These are phyloP conservation scores for Ptiloglossa arizonensis DNA, from an alignment of 1,140 invertebrate species.

Conservation along the genomic window DNA sequence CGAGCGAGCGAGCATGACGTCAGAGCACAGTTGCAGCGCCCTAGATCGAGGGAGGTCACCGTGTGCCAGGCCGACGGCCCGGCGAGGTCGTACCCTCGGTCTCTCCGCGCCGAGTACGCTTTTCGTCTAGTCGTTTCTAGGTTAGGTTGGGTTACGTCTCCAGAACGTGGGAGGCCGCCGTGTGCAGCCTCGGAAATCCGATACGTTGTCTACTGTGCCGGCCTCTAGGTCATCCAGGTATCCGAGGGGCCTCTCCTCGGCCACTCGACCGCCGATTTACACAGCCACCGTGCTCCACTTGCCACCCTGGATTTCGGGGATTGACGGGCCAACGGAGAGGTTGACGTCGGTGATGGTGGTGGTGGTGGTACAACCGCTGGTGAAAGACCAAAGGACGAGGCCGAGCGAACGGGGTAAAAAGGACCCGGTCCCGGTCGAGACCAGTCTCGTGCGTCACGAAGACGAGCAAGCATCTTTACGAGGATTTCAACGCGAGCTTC, in stretches of 20 bases:
- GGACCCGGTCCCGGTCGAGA: too few relatives aligned
- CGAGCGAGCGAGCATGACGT: constrained; percentile 76
- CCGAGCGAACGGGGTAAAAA: not conserved
- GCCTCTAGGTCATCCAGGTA: constrained; percentile 61
- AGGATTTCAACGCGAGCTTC: too few relatives aligned
- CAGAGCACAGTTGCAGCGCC: constrained; percentile 81
- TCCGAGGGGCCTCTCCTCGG: constrained; percentile 13
- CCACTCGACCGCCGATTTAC: constrained; percentile 30
- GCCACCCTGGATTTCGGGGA: constrained; percentile 31
- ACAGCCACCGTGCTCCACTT: constrained; percentile 12
- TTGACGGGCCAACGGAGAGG: not conserved
- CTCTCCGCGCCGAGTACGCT: constrained; percentile 67
- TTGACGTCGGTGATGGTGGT: too few relatives aligned
- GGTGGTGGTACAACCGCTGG: not conserved
- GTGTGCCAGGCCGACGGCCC: constrained; percentile 81
- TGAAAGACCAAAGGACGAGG: not conserved
- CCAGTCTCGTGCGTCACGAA: too few relatives aligned
- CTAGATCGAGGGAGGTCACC: constrained; percentile 82
- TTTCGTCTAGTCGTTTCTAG: constrained; percentile 78
- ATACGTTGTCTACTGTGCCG: constrained; percentile 55
- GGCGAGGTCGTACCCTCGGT: constrained; percentile 80
- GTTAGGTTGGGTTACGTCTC: constrained; percentile 73
- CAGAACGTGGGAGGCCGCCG: constrained; percentile 66
- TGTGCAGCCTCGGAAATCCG: constrained; percentile 66
- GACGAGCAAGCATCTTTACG: too few relatives aligned